A percentile compares a stretch with the other conserved stretches of the same genome.
These are phyloP conservation scores for Todus mexicanus DNA, from an alignment of 2,797 vertebrate genomes.

Conservation along the genomic window DNA sequence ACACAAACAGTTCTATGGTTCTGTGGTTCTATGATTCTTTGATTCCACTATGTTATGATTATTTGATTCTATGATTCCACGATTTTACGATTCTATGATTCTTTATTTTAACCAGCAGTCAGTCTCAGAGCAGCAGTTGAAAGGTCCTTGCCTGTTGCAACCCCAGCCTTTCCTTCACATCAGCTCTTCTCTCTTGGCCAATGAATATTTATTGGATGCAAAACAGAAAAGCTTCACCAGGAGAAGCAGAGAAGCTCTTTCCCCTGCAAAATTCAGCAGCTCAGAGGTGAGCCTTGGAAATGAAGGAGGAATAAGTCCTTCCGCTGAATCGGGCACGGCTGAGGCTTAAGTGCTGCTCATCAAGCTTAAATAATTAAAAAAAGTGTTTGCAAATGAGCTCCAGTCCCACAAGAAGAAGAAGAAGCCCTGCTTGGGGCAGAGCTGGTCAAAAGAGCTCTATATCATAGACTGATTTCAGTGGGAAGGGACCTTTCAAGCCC, in stretches of 20 bases:
- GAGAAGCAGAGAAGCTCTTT: neutral
- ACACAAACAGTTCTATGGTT: neutral
- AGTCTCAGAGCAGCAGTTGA: neutral
- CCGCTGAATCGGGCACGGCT: neutral
- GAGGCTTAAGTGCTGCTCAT: neutral
- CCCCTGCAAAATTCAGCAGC: neutral
- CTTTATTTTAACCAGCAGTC: neutral
- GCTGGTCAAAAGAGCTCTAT: too few relatives aligned
- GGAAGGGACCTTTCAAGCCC: neutral
- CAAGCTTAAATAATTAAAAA: neutral
- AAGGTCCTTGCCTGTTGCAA: neutral
- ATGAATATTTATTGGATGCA: neutral
- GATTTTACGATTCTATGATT: neutral
- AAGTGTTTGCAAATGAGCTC: neutral
- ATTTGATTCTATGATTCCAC: too few relatives aligned
- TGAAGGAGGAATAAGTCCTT: neutral
- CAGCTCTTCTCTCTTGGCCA: rapidly evolving
- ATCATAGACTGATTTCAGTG: neutral
- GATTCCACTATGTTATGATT: too few relatives aligned
- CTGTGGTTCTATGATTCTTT: too few relatives aligned
- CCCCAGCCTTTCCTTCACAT: neutral
- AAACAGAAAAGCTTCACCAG: neutral
- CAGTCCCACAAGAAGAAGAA: neutral
- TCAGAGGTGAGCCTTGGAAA: neutral
- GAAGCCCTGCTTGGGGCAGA: too few relatives aligned